Percentiles rank a stretch among this genome's conserved stretches.
These are phyloP conservation scores for Uria aalge DNA, from an alignment of 2,113 vertebrate species.

Conservation along the genomic window DNA sequence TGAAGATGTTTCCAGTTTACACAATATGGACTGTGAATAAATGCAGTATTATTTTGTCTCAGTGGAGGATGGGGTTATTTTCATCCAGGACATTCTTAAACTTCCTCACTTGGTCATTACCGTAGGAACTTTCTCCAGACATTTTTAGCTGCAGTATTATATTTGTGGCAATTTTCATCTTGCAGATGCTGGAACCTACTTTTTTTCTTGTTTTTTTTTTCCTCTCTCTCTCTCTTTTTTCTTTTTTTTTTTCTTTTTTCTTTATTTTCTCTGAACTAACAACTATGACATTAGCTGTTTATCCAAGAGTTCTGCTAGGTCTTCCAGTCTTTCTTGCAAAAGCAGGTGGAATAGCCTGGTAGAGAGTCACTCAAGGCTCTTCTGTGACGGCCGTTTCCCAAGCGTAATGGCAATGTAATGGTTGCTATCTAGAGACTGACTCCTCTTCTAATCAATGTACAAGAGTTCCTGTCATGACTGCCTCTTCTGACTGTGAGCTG, in stretches of 20 bases:
- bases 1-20: neutral
- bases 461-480: neutral
- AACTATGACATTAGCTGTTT: neutral
- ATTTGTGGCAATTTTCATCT: neutral
- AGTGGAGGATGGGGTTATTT: neutral
- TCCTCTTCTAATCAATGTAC: neutral
- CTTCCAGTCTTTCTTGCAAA: neutral
- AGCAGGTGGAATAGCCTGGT: neutral
- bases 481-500: neutral
- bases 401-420: fast-evolving
- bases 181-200: neutral
- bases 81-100: neutral
- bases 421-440: fast-evolving
- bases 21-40: neutral
- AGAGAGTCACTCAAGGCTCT: neutral
- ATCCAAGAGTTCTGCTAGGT: neutral
- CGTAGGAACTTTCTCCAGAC: neutral
- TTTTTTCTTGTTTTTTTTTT: neutral
- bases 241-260: fast-evolving
- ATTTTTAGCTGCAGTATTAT: neutral
- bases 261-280: neutral
- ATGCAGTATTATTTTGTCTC: neutral
- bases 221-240: no score
- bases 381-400: neutral
- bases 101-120: neutral